These are phyloP conservation scores for Apodemia zela DNA, from an alignment of 2,888 invertebrate genomes.

Conservation along the genomic window DNA sequence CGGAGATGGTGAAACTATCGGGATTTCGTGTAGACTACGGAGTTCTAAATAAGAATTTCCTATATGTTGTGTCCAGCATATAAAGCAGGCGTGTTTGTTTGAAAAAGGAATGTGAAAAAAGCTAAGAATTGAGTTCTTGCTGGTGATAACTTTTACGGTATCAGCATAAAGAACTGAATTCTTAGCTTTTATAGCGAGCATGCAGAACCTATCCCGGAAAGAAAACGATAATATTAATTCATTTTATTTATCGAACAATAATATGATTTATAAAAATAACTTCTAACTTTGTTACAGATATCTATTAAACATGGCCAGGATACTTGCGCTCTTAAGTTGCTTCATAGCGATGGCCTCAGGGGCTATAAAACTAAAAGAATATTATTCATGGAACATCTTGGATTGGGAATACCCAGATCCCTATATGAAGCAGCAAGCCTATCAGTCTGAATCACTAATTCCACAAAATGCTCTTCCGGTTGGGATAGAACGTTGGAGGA, in stretches of 20 bases:
- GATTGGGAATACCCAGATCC: conserved; percentile 88
- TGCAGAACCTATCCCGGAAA: neutral
- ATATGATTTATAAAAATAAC: neutral
- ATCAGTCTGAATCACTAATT: conserved; percentile 83
- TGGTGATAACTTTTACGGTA: too few relatives aligned
- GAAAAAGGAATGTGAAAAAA: too few relatives aligned
- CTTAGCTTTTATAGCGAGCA: too few relatives aligned
- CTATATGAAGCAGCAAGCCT: conserved; percentile 81
- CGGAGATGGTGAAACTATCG: too few relatives aligned
- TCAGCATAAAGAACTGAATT: too few relatives aligned
- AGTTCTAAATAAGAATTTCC: too few relatives aligned
- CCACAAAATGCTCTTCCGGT: conserved; percentile 91
- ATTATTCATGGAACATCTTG: conserved; percentile 87
- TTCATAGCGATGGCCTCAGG: conserved; percentile 54
- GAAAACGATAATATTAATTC: neutral
- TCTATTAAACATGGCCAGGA: conserved; percentile 22
- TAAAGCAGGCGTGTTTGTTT: too few relatives aligned
- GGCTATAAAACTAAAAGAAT: conserved; percentile 82
- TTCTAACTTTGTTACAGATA: conserved; percentile 18
- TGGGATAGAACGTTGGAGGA: conserved; percentile 89
- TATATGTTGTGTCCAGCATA: too few relatives aligned
- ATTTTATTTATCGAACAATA: neutral
- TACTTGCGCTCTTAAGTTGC: conserved; percentile 41
- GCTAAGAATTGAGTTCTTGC: too few relatives aligned
- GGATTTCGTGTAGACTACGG: too few relatives aligned